Base-by-base conservation (phyloP, 2,888 invertebrate species). In the Pammene aurita region DNA sequence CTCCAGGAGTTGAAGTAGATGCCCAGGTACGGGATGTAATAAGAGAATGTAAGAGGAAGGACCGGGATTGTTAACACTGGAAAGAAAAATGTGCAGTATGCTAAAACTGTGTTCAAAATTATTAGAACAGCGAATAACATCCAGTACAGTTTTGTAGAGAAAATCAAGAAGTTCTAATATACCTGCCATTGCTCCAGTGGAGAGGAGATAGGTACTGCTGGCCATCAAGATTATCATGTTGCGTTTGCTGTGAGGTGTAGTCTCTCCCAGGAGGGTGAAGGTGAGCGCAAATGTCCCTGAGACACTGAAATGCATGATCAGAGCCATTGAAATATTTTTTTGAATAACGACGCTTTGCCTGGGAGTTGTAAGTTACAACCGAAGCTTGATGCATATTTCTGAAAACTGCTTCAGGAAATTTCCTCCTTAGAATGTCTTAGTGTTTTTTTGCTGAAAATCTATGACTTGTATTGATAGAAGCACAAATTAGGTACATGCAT, bases 1-100 rank as follows among this genome's bases (percentile, higher is more conserved):
- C 97, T 92, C 97, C 97, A 97, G 9, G 96, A 95, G 75, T 94
- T 94, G 76, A 95, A 94, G 6, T 87, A 79, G 72, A 96, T 88
- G 42, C 88, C 87, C 57, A 94, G 78, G 0, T 86, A 70, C 0
- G 88, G 87, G 0, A 92, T 74, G 41, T 90, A 80, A 70, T 92
- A 82, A 0, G 93, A 88, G 73, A 94, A 88, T 5, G 80, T 77
- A 7, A 94, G 74, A 0, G 96, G 95, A 0, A 96, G 92, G 0
- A 96, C 86, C 0, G 94, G 88, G 84, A 95, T 95, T 0, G 95
- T 94, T 68, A 95, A 76, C n/a, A 94, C 96, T 94, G 83, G 46
- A 70, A 64, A 26, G 67, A 55, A 41, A n/a, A 41, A 57, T 42
- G 44, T 38, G 0, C 42, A 5, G 38, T 38, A 38, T 38, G 6